phyloP scores from a whole-genome alignment of 2,113 vertebrate genomes.

The Dunckerocampus dactyliophorus region DNA sequence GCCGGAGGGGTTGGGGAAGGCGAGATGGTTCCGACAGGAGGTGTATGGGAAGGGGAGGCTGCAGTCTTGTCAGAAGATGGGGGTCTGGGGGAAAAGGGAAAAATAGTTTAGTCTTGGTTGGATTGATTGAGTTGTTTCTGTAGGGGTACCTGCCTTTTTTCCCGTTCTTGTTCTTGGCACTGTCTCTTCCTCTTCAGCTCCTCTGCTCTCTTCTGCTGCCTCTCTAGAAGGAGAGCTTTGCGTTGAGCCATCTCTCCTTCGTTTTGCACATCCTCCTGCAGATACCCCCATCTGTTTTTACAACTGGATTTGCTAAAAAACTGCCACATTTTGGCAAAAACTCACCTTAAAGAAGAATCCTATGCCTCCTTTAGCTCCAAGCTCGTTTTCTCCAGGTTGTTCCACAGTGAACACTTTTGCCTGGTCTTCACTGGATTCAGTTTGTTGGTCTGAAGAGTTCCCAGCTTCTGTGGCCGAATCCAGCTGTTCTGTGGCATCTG shows the following conservation, averaged over 20 bases:
- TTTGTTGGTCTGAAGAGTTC: slow-evolving; percentile 8
- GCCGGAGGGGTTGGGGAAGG: slow-evolving; percentile 66
- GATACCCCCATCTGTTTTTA: background rate
- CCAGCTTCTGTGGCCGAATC: slow-evolving; percentile 5
- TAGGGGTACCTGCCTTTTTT: slow-evolving; percentile 65
- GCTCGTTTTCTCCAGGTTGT: slow-evolving; percentile 68
- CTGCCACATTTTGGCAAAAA: background rate
- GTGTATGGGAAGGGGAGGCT: slow-evolving; percentile 54
- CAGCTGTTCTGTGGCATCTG: slow-evolving; percentile 22
- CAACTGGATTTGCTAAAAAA: background rate
- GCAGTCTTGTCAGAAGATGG: slow-evolving; percentile 33
- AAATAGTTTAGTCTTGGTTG: background rate
- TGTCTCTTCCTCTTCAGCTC: slow-evolving; percentile 76
- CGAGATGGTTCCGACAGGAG: slow-evolving; percentile 48
- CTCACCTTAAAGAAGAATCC: slow-evolving; percentile 80
- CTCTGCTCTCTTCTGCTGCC: slow-evolving; percentile 81
- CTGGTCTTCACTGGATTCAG: slow-evolving; percentile 14
- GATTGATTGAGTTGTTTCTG: background rate
- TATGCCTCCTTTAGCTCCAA: slow-evolving; percentile 63
- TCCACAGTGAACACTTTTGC: slow-evolving; percentile 17
- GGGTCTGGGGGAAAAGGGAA: background rate
- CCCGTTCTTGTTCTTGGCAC: slow-evolving; percentile 77
- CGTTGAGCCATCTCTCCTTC: slow-evolving; percentile 83
- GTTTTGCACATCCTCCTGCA: slow-evolving; percentile 71
- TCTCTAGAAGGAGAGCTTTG: slow-evolving; percentile 76